phyloP scores from a whole-genome alignment of 2,888 invertebrate species.

The Candidula unifasciata region DNA sequence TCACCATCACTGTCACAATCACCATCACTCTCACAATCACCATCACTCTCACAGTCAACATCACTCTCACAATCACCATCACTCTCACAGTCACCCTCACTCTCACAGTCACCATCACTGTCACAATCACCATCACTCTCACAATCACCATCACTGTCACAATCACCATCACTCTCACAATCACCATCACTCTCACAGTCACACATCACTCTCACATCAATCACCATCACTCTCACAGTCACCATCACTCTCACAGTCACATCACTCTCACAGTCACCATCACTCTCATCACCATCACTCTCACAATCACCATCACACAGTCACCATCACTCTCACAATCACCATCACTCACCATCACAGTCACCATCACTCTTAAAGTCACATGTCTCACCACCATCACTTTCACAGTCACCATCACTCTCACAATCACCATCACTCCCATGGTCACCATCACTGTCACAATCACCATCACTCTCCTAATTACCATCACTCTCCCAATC shows the following conservation, averaged over 20 bases:
- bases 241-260: neutral
- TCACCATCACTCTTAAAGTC: no score
- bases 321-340: no score
- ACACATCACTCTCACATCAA: no score
- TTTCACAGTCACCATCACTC: no score
- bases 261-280: neutral
- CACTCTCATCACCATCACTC: no score
- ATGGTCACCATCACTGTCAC: no score
- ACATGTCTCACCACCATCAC: no score
- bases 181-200: neutral
- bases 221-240: neutral
- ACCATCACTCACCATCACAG: no score
- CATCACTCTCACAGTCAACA: neutral
- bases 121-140: slow-evolving; percentile 2
- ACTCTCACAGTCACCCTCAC: slow-evolving; percentile 3
- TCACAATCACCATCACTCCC: no score
- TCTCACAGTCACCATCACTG: neutral
- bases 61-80: slow-evolving; percentile 11
- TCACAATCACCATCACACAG: no score
- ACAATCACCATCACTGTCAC: neutral
- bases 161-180: slow-evolving; percentile 11
- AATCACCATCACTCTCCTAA: no score
- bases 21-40: neutral
- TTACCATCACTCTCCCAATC: no score
- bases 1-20: slow-evolving; percentile 8